Evolutionary conservation across 2,888 invertebrate genomes (phyloP).

Genomic region (Pristionchus exspectatus): DNA sequence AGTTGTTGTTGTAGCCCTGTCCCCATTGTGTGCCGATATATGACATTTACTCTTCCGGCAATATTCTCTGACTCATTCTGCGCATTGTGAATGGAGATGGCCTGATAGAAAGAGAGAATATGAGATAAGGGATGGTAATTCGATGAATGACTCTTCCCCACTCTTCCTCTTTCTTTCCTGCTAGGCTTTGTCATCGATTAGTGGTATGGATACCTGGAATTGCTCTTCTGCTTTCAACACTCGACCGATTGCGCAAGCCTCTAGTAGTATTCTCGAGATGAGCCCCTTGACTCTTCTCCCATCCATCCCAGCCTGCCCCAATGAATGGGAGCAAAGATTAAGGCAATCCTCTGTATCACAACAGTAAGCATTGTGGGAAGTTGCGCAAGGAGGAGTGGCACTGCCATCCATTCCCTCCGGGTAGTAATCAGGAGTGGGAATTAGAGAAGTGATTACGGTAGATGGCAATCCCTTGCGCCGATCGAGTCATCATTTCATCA

Average conservation of each 20-base stretch:
- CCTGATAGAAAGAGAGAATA: neutral
- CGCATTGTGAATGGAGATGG: neutral
- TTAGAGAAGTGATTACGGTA: neutral
- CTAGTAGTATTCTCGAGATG: neutral
- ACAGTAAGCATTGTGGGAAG: neutral
- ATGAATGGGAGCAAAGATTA: neutral
- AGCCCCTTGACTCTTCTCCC: slow-evolving; percentile 8
- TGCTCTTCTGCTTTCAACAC: neutral
- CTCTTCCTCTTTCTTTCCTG: neutral
- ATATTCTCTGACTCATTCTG: neutral
- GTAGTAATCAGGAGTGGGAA: neutral
- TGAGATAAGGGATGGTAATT: slow-evolving; percentile 13
- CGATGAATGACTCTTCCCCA: neutral
- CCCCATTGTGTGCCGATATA: neutral
- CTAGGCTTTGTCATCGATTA: neutral
- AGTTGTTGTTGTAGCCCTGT: neutral
- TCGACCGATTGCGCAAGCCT: slow-evolving; percentile 14
- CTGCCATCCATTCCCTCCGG: neutral
- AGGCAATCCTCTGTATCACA: neutral
- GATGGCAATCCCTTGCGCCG: neutral
- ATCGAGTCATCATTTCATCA: slow-evolving; percentile 28
- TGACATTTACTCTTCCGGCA: slow-evolving; percentile 9
- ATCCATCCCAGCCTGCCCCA: neutral
- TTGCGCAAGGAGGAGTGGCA: neutral
- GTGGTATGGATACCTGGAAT: neutral